Evolutionary conservation across 1,140 invertebrate genomes (phyloP), one percentile per base, ranked within the genome.

Genomic region (Zaprionus africanus): DNA sequence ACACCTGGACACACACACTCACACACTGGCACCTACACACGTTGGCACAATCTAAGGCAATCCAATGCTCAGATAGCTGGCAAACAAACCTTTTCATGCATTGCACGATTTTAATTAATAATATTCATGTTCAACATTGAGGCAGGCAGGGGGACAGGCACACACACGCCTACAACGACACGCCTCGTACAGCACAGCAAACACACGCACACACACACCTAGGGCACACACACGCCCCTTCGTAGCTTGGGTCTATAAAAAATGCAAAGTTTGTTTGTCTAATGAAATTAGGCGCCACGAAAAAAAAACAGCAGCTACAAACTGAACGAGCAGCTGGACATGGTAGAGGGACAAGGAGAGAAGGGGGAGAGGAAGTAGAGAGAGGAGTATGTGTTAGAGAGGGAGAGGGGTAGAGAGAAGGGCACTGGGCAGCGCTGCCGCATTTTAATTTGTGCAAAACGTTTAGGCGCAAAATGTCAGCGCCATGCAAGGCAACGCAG

Each of bases 51-150:
- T 62, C 46, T 64, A 46, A 72, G 66, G 51, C 73, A 85, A 81
- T 78, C 77, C 31, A 61, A 57, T 80, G 41, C 46, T 69, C 41
- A 70, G 64, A 58, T 70, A 58, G 67, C 41, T 51, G 34, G 67
- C 60, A 85, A 84, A 78, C 82, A 83, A 88, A 74, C 81, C 72
- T 68, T 85, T 85, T 91, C 69, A 91, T 91, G 79, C 88, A 78
- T 71, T 79, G 84, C 88, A 91, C 88, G 88, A 91, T 88, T 91
- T 91, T 91, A 91, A 91, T 91, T 91, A 91, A 91, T 91, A 91
- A 81, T 81, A 81, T 83, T 90, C 81, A 79, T 82, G 81, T 75
- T 53, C 57, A 41, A 41, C 17, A 34, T 46, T 15, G 41, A 17
- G 41, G n/a, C 41, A 43, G n/a, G 36, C 36, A 38, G 4, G 5